A percentile compares a stretch with the other conserved stretches of the same genome.
These are phyloP conservation scores for Tipula helvola DNA, from an alignment of 2,888 invertebrate species.

Conservation along the genomic window DNA sequence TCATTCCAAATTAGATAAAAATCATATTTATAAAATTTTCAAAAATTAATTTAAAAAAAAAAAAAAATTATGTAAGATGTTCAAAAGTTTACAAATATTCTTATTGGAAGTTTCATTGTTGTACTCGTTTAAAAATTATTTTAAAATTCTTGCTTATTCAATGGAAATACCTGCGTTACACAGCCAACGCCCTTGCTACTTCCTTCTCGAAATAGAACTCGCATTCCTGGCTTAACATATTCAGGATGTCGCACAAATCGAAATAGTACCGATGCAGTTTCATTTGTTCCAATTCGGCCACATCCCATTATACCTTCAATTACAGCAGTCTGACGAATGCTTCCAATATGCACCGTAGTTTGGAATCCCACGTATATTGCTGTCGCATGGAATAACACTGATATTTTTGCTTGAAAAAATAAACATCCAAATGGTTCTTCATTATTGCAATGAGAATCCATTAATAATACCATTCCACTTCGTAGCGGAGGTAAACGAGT, in stretches of 20 bases:
- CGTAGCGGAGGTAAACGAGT: conserved; percentile 43
- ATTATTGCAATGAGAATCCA: conserved; percentile 31
- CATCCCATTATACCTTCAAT: conserved; percentile 59
- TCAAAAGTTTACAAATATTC: background rate
- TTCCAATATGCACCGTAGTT: conserved; percentile 91
- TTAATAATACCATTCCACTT: conserved; percentile 76
- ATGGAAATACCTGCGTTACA: conserved; percentile 63
- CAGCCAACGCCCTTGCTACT: conserved; percentile 77
- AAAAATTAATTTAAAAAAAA: background rate
- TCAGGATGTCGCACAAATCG: conserved; percentile 83
- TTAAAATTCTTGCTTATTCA: conserved; percentile 23
- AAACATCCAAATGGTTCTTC: conserved; percentile 46
- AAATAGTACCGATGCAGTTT: conserved; percentile 76
- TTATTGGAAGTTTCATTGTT: background rate
- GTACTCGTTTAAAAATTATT: background rate
- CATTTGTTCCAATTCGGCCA: conserved; percentile 55
- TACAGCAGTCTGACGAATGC: conserved; percentile 89
- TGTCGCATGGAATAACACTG: conserved; percentile 77
- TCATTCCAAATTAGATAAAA: background rate
- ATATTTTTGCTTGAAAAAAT: conserved; percentile 69
- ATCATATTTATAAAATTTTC: background rate
- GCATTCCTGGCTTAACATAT: conserved; percentile 61
- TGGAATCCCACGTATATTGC: conserved; percentile 75
- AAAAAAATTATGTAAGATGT: background rate
- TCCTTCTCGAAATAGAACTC: conserved; percentile 73